Base-by-base conservation (phyloP, 2,888 invertebrate species). In the Eilema sororculum region DNA sequence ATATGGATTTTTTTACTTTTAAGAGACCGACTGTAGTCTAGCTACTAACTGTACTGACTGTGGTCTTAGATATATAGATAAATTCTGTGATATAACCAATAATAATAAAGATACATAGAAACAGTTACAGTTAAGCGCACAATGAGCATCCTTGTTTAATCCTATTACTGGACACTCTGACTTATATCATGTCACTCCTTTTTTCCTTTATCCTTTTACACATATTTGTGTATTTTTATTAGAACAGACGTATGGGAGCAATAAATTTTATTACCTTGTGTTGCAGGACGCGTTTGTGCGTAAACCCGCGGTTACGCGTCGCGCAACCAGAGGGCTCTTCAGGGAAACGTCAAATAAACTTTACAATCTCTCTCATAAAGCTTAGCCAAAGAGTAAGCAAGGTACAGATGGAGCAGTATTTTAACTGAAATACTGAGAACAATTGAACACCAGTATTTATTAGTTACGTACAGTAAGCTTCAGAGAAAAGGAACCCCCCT, bases 291-390 rank as follows among this genome's bases (percentile, higher is more conserved):
- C 85, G 87, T 88, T 86, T 87, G 85, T 83, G 89, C 89, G 88
- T 88, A 81, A 89, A 89, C 81, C 81, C 81, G 80, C 76, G 81
- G 81, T 80, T 86, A 85, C 85, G 85, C 82, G 73, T 77, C 78
- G 78, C 70, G 72, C 71, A 71, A 69, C 77, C 79, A 77, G 77
- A 88, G 85, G 80, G 84, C 84, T 84, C 88, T 88, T 86, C 83
- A 72, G 85, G 82, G 87, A 88, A 80, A 86, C 86, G 87, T 88
- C 88, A 87, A 89, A 89, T 88, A 89, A 90, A 89, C 87, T 88
- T 90, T 87, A 82, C 84, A 86, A 86, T 87, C 86, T 84, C 87
- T 81, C 84, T 83, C 83, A 81, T 84, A 85, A 84, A 86, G 81
- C 81, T 83, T 75, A 75, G 65, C 59, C 80, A 83, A 57, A 82